Conservation (phyloP, 2,797 vertebrate species). For the Falco naumanni region DNA sequence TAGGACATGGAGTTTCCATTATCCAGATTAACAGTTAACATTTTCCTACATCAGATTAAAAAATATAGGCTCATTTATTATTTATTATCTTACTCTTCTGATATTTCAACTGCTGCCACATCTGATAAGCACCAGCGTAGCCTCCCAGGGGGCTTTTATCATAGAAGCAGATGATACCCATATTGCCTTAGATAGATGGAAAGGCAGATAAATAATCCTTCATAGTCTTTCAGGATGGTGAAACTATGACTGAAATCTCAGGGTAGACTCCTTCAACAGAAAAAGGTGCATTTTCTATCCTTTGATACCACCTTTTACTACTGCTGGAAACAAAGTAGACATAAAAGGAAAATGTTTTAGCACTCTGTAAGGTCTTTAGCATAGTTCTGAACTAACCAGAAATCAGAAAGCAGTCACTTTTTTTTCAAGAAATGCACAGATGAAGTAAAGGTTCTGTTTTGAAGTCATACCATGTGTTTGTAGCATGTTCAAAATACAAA, state of each 20-base stretch:
- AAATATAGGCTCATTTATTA: constrained; percentile 71
- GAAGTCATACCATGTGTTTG: not conserved
- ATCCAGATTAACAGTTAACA: constrained; percentile 68
- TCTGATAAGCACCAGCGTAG: constrained; percentile 3
- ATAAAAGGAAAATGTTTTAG: constrained; percentile 6
- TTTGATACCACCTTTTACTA: constrained; percentile 10
- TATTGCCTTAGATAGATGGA: constrained; percentile 22
- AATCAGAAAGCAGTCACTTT: not conserved
- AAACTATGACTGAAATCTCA: constrained; percentile 39
- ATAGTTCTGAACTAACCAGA: not conserved
- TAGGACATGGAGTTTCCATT: constrained; percentile 21
- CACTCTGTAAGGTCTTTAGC: not conserved
- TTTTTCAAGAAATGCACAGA: not conserved
- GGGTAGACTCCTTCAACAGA: constrained; percentile 29
- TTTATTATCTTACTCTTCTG: constrained; percentile 65
- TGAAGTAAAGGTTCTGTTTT: not conserved
- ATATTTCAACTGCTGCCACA: constrained; percentile 74
- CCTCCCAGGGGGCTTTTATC: constrained; percentile 36
- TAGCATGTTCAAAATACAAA: constrained; percentile 27
- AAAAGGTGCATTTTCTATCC: constrained; percentile 27
- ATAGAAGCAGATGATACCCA: constrained; percentile 38
- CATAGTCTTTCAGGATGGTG: constrained; percentile 27
- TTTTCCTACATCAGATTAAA: constrained; percentile 64
- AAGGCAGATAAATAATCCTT: constrained; percentile 65
- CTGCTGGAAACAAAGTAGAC: constrained; percentile 10